phyloP scores from a whole-genome alignment of 2,113 vertebrate species.

The Lamprotornis superbus region DNA sequence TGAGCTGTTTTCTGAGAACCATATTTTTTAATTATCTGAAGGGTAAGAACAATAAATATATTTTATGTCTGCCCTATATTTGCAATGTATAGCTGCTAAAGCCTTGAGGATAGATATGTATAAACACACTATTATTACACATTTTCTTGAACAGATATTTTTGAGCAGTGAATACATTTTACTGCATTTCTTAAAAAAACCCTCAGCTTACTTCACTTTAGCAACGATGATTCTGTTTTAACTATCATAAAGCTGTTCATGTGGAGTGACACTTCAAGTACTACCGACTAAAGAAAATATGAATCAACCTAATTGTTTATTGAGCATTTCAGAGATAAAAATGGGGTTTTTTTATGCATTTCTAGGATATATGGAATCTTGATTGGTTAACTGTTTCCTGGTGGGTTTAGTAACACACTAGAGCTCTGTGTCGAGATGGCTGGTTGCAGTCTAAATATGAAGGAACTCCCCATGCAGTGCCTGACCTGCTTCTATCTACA shows the following conservation, averaged over 20 bases:
- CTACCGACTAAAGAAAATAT: not conserved
- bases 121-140: not conserved
- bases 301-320: not conserved
- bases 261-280: not conserved
- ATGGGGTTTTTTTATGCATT: not conserved
- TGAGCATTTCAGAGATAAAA: not conserved
- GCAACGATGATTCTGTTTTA: not conserved
- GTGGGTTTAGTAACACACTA: not conserved
- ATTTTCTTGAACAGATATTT: not conserved
- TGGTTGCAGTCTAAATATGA: not conserved
- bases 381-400: not conserved
- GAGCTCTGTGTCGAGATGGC: accelerated
- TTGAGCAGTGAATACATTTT: not conserved
- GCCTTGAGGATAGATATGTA: not conserved
- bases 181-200: not conserved
- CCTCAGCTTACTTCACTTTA: not conserved
- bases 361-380: not conserved
- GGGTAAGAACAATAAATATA: not conserved
- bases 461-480: not conserved
- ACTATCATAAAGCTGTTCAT: not conserved
- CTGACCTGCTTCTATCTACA: not conserved
- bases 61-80: not conserved
- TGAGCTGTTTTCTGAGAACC: not conserved
- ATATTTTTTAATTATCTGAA: not conserved
- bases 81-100: not conserved